A percentile compares a stretch with the other conserved stretches of the same genome.
Evolutionary conservation across 2,888 invertebrate genomes (phyloP).

Genomic region (Drosophila paranaensis): DNA sequence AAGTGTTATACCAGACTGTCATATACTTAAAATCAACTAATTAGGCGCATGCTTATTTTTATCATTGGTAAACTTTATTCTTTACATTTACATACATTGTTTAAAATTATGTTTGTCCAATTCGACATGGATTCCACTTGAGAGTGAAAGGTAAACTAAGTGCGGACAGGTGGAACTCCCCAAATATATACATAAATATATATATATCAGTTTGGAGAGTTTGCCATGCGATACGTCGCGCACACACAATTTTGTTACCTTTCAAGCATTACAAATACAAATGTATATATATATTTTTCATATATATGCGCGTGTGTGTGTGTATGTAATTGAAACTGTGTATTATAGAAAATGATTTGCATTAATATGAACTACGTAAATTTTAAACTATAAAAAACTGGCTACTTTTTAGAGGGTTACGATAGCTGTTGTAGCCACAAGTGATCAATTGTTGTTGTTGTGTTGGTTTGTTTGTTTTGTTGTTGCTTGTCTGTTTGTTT

Average conservation of each 20-base stretch:
- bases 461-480: neutral
- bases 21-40: no score
- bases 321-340: conserved; percentile 29
- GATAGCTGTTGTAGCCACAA: conserved; percentile 33
- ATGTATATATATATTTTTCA: conserved; percentile 18
- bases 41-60: conserved; percentile 50
- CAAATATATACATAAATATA: neutral
- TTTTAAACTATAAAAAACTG: conserved; percentile 70
- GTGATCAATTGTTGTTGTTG: neutral
- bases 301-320: conserved; percentile 10
- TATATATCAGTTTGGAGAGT: neutral
- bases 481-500: conserved; percentile 5
- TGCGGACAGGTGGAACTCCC: conserved; percentile 16
- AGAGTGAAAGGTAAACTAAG: conserved; percentile 35
- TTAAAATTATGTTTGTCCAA: conserved; percentile 70
- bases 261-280: conserved; percentile 30
- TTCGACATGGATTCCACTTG: conserved; percentile 49
- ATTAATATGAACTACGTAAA: conserved; percentile 63
- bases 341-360: conserved; percentile 49
- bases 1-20: conserved; percentile 49
- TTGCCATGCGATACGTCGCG: conserved; percentile 4
- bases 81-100: conserved; percentile 72
- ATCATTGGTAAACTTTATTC: conserved; percentile 78
- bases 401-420: conserved; percentile 64
- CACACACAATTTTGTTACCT: conserved; percentile 13